phyloP scores from a whole-genome alignment of 2,888 invertebrate species.

The Protodeltote pygarga region DNA sequence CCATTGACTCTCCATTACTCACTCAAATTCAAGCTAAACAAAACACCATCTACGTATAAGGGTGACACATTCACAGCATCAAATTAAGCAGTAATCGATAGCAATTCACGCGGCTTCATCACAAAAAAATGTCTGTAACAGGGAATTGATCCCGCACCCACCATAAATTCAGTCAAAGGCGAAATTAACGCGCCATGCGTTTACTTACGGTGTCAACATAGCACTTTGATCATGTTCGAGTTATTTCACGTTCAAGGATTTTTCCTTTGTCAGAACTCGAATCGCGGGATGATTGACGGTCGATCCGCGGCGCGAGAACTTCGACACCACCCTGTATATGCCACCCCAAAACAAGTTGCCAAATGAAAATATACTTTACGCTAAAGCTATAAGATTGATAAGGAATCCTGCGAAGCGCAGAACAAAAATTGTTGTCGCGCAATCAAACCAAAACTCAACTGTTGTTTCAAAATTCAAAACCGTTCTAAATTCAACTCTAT shows the following conservation, averaged over 20 bases:
- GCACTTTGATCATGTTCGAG: conserved; percentile 80
- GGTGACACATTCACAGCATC: conserved; percentile 34
- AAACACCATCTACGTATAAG: conserved; percentile 2
- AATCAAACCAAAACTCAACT: conserved; percentile 37
- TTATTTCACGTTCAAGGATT: conserved; percentile 77
- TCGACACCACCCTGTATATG: conserved; percentile 41
- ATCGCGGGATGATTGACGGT: conserved; percentile 83
- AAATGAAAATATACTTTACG: conserved; percentile 9
- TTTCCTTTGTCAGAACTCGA: conserved; percentile 81
- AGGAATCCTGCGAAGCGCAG: background rate
- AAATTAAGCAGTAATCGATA: conserved; percentile 41
- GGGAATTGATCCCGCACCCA: conserved; percentile 53
- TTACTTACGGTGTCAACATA: conserved; percentile 70
- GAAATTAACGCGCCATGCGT: conserved; percentile 81
- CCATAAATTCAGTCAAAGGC: conserved; percentile 64
- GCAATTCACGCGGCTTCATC: conserved; percentile 25
- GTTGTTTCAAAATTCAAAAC: conserved; percentile 10
- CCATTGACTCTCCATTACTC: conserved; percentile 22
- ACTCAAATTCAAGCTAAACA: conserved; percentile 34
- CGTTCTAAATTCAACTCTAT: conserved; percentile 47
- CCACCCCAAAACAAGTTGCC: conserved; percentile 1
- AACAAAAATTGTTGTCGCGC: conserved; percentile 29
- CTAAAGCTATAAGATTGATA: background rate
- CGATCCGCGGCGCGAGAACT: conserved; percentile 78
- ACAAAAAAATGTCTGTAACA: conserved; percentile 49